Evolutionary conservation across 2,113 vertebrate genomes (phyloP).

Genomic region (Oryzias celebensis): DNA sequence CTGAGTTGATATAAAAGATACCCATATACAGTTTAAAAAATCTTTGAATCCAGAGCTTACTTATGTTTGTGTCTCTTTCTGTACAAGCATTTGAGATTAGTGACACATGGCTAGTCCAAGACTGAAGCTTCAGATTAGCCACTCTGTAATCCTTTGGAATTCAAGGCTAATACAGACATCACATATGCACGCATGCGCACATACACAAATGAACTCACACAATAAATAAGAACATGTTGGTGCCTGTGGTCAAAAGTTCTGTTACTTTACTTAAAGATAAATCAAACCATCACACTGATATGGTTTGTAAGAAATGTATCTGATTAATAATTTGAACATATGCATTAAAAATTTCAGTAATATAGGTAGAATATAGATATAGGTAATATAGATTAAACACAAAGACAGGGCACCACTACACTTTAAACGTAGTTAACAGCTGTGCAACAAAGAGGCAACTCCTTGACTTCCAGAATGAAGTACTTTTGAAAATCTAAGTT

Average conservation of each 20-base stretch:
- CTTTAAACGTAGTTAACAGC: too few species aligned
- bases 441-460: too few species aligned
- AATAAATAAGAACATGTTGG: neutral
- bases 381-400: too few species aligned
- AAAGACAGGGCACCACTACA: too few species aligned
- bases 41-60: slow-evolving; percentile 60
- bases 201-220: slow-evolving; percentile 7
- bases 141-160: slow-evolving; percentile 65
- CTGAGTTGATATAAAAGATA: slow-evolving; percentile 35
- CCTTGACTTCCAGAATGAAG: too few species aligned
- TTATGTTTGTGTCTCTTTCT: slow-evolving; percentile 63
- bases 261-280: neutral
- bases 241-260: neutral
- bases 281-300: neutral
- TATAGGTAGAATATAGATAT: too few species aligned
- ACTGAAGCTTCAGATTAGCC: slow-evolving; percentile 71
- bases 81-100: slow-evolving; percentile 66
- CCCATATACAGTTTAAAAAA: slow-evolving; percentile 23
- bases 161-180: slow-evolving; percentile 70
- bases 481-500: too few species aligned
- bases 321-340: too few species aligned
- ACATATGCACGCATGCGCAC: slow-evolving; percentile 37
- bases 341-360: too few species aligned
- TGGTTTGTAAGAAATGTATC: too few species aligned
- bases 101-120: slow-evolving; percentile 74